Conservation (phyloP, 30 jellyfish, hydroid and myxozoan genomes). For the Cassiopea andromeda region DNA sequence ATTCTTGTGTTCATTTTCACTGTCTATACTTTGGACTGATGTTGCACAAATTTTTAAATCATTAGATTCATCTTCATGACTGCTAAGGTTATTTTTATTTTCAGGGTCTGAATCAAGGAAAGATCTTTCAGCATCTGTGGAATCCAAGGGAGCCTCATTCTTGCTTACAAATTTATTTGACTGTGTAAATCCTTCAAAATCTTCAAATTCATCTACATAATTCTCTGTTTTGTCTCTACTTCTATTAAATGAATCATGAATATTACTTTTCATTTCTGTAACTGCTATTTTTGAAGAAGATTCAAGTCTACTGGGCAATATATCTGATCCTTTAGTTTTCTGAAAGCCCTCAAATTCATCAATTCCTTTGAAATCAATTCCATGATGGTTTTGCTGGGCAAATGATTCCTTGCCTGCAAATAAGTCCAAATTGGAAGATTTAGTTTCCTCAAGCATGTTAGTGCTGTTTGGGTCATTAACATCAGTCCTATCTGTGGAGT, state of each 20-base stretch:
- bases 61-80: neutral
- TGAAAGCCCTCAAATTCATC: slow-evolving; percentile 11
- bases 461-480: neutral
- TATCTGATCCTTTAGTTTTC: neutral
- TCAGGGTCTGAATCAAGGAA: too few species aligned
- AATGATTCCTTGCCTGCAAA: neutral
- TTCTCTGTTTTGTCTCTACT: neutral
- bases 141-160: too few species aligned
- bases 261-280: neutral
- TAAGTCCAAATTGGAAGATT: neutral
- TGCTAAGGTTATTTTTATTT: neutral
- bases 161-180: neutral
- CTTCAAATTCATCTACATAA: neutral
- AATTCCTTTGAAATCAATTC: neutral
- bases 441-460: neutral
- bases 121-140: too few species aligned
- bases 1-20: neutral
- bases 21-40: neutral
- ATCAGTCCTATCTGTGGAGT: neutral
- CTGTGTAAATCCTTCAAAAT: slow-evolving; percentile 5
- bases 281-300: neutral
- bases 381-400: neutral
- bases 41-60: slow-evolving; percentile 18
- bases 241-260: neutral
- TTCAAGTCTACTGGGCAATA: neutral